Percentiles rank a stretch among this genome's conserved stretches.
phyloP scores from a whole-genome alignment of 2,113 vertebrate genomes.

The Pygoscelis adeliae region DNA sequence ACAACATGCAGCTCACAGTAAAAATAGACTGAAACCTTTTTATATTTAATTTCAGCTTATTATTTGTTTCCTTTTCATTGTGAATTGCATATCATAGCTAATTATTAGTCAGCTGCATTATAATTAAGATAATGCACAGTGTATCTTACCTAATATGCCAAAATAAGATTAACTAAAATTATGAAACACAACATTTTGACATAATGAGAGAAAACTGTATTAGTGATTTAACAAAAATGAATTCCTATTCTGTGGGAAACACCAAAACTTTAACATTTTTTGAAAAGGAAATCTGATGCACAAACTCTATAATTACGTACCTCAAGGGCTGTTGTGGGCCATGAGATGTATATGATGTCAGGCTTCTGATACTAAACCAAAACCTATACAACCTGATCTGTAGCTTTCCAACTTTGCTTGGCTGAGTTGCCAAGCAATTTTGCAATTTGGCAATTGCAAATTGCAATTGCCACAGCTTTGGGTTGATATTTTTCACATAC shows the following conservation, averaged over 20 bases:
- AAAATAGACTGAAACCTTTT: background rate
- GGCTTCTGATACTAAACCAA: background rate
- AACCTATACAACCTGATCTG: background rate
- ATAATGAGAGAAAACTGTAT: background rate
- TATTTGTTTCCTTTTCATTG: background rate
- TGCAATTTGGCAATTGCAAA: background rate
- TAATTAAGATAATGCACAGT: background rate
- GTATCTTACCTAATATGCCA: background rate
- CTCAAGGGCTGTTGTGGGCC: background rate
- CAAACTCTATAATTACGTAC: background rate
- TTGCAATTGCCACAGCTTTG: background rate
- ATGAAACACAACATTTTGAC: background rate
- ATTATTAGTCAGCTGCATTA: background rate
- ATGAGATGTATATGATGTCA: fast-evolving
- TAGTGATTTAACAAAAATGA: background rate
- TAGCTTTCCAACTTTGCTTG: background rate
- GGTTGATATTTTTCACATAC: background rate
- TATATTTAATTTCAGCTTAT: background rate
- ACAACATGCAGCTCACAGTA: background rate
- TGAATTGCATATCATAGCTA: background rate
- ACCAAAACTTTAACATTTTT: background rate
- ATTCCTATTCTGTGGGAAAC: background rate
- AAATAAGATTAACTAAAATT: background rate
- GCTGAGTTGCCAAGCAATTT: no score
- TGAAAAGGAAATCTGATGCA: background rate